Base-by-base conservation (phyloP, 1,140 invertebrate genomes). In the Drosophila lowei region DNA sequence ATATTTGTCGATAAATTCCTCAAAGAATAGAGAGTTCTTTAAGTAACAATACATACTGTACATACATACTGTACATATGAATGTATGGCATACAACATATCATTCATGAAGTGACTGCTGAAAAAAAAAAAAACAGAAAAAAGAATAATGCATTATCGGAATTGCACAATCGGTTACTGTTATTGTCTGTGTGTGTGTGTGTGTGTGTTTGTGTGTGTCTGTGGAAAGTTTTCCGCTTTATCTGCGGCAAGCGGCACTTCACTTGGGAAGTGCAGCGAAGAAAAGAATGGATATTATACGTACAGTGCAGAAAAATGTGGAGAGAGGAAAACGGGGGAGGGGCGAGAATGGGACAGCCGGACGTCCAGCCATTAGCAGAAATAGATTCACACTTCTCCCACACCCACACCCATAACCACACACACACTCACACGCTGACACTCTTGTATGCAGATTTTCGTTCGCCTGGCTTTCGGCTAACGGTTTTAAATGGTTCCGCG, bases 121-220 rank as follows among this genome's bases (percentile, higher is more conserved):
- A 47, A 61, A 34, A 44, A 60, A 62, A 58, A 63, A 72, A 66
- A 25, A 0, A 25, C 3, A 25, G 5, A 25, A 25, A 11, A 11
- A 38, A 38, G 34, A 38, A 11, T 11, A 84, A 79, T 86, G 81
- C 81, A 86, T 86, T 86, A 86, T 86, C 74, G 81, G 77, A 86
- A 86, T 86, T 86, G 81, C 77, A 72, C 62, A 88, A 81, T 86
- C 70, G 34, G 73, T 86, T 80, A 85, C 76, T 77, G 81, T 85
- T 81, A 78, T 88, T 49, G 50, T 60, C 44, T 65, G 62, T 25
- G n/a, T 34, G n/a, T 56, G 23, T 34, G 8, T 30, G 15, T 30
- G 21, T 23, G 9, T 23, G 34, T 18, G 53, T n/a, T 1, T n/a
- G 9, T 21, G n/a, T 52, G 70, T 72, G 52, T 5, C 1, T 38